Percentiles rank a stretch among this genome's conserved stretches.
Conservation (phyloP, 2,888 invertebrate genomes). For the Copidosoma aretas region DNA sequence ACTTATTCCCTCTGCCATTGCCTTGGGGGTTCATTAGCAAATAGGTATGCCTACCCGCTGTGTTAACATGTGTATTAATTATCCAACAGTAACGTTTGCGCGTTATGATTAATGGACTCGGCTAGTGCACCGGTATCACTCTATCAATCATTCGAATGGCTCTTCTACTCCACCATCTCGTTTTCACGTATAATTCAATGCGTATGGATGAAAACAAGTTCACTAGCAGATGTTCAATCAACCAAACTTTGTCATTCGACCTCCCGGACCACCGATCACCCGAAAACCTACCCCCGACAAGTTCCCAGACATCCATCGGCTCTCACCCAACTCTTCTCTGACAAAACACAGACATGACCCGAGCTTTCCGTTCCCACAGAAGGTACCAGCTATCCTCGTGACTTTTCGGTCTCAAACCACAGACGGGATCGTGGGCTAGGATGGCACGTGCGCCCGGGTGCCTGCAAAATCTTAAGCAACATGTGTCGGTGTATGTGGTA, state of each 20-base stretch:
- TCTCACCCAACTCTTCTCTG: constrained; percentile 21
- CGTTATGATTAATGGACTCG: no score
- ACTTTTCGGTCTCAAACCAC: background rate
- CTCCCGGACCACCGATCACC: background rate
- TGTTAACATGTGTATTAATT: no score
- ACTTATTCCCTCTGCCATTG: no score
- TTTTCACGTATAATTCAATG: background rate
- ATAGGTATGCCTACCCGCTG: no score
- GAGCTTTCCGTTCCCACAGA: constrained; percentile 31
- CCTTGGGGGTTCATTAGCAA: no score
- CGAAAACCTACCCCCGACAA: background rate
- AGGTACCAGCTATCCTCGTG: constrained; percentile 21
- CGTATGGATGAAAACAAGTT: background rate
- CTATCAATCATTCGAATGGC: no score
- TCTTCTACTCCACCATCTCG: no score
- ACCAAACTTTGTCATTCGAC: background rate
- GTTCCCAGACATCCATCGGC: background rate
- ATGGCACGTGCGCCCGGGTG: background rate
- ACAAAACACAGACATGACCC: constrained; percentile 26
- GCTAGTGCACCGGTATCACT: no score
- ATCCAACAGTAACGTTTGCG: no score
- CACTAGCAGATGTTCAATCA: background rate
- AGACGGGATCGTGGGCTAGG: background rate
- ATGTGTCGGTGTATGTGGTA: background rate
- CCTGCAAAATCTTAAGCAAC: constrained; percentile 16